Evolutionary conservation across 2,113 vertebrate species (phyloP).

Genomic region (Neodon shergylaensis): DNA sequence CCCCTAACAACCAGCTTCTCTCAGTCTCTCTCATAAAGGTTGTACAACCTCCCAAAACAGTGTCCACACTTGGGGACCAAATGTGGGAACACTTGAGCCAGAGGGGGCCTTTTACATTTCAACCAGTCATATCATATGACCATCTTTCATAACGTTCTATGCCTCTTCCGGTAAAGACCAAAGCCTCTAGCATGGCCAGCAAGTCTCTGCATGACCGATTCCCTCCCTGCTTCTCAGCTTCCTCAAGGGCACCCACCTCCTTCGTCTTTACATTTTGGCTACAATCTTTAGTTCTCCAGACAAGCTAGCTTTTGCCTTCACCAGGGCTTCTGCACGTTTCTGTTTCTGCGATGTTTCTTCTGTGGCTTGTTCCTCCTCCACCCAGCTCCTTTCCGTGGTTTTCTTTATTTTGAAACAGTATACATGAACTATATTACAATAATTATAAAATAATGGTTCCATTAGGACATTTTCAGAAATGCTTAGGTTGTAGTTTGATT

Average conservation of each 20-base stretch:
- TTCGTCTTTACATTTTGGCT: background rate
- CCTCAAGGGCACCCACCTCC: background rate
- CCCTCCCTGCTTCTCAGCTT: background rate
- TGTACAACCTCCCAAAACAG: background rate
- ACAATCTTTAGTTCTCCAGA: conserved; percentile 1
- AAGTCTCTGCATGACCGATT: background rate
- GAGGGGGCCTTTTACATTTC: background rate
- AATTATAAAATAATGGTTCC: background rate
- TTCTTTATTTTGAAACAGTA: background rate
- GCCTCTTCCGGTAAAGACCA: background rate
- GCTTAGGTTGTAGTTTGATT: background rate
- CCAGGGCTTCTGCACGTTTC: background rate
- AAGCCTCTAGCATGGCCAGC: background rate
- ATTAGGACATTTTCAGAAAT: background rate
- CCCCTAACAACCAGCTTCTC: background rate
- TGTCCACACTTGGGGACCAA: no score
- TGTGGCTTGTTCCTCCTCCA: background rate
- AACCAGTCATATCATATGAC: background rate
- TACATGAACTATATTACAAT: background rate
- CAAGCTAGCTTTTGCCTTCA: background rate
- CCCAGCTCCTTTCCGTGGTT: background rate
- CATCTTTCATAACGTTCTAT: background rate
- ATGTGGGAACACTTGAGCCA: background rate
- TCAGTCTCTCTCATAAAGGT: background rate
- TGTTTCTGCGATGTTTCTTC: background rate